Conservation (phyloP, 2,797 vertebrate genomes). For the Bothrops alternatus region DNA sequence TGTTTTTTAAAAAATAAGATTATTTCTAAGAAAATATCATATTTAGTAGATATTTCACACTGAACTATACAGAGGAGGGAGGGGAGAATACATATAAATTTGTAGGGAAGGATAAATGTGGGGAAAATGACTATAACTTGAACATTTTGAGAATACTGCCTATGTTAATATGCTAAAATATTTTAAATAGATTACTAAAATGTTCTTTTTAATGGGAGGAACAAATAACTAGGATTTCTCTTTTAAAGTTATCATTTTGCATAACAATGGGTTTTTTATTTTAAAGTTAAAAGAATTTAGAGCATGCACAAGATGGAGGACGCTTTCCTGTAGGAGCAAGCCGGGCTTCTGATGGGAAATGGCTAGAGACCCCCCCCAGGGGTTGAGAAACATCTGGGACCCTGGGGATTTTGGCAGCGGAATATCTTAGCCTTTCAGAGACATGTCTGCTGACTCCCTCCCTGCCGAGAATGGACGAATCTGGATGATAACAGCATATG, state of each 20-base stretch:
- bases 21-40: not conserved
- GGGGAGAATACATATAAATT: not conserved
- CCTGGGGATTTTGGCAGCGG: no score
- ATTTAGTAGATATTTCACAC: not conserved
- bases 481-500: no score
- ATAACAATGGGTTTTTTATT: not conserved
- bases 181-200: not conserved
- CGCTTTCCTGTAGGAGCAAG: no score
- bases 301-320: no score
- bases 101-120: not conserved
- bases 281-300: no score
- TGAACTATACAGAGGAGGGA: not conserved
- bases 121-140: not conserved
- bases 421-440: no score
- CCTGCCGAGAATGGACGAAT: no score
- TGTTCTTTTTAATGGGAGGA: not conserved
- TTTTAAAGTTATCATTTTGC: not conserved
- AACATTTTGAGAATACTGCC: not conserved
- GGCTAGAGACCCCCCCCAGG: no score
- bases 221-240: not conserved
- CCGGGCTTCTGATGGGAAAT: no score
- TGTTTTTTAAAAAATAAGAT: not conserved
- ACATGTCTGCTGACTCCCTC: no score
- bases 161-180: not conserved
- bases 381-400: no score